These are phyloP conservation scores for Silurus aristotelis DNA, from an alignment of 2,797 vertebrate genomes.

Conservation along the genomic window DNA sequence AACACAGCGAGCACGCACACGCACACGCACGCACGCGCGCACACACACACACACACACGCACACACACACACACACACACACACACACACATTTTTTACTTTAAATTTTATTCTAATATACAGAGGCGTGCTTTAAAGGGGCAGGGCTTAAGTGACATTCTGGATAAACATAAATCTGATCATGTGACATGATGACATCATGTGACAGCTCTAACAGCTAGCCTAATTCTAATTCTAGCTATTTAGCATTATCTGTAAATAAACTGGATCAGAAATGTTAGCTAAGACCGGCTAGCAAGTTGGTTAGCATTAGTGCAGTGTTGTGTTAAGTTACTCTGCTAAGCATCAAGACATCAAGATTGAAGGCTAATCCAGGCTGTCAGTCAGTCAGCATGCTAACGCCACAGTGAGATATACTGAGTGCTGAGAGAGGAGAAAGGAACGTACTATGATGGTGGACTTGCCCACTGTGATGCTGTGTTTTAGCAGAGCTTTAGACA, in stretches of 20 bases:
- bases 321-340: background rate
- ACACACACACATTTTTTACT: no score
- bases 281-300: background rate
- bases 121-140: background rate
- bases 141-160: background rate
- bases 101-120: no score
- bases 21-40: no score
- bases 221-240: background rate
- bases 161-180: background rate
- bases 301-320: background rate
- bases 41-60: no score
- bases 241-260: background rate
- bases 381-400: background rate
- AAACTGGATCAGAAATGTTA: background rate
- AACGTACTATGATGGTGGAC: slow-evolving; percentile 88
- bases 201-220: background rate
- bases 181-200: background rate
- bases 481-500: slow-evolving; percentile 90
- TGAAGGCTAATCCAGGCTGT: no score
- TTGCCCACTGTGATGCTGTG: slow-evolving; percentile 91
- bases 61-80: no score
- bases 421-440: background rate
- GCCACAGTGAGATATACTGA: no score
- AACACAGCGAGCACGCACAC: no score
- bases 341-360: background rate